Evolutionary conservation across 2,113 vertebrate genomes (phyloP).

Genomic region (Ursus arctos): DNA sequence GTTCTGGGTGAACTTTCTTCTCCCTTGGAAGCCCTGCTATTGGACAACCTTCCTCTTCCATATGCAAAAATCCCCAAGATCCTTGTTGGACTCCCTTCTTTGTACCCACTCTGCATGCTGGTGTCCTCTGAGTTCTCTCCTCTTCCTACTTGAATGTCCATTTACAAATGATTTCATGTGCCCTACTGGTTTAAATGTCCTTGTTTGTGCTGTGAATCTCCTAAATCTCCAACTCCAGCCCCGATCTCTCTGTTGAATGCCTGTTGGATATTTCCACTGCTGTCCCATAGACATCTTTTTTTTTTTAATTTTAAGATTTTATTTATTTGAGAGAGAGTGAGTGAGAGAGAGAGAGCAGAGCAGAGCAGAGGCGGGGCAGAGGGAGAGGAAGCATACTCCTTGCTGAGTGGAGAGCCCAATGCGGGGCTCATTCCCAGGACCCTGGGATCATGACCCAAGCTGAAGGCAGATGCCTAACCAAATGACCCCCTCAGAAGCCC

Average conservation of each 20-base stretch:
- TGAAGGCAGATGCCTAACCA: not conserved
- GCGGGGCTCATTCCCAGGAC: not conserved
- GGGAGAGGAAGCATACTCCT: not conserved
- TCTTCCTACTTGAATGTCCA: not conserved
- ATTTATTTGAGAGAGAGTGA: not conserved
- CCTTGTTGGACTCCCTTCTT: not conserved
- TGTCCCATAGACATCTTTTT: not conserved
- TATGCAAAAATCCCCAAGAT: not conserved
- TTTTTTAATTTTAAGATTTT: not conserved
- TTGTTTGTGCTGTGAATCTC: not conserved
- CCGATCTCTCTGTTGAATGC: not conserved
- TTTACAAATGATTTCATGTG: not conserved
- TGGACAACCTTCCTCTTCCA: not conserved
- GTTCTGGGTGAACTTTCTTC: not conserved
- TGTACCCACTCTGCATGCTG: fast-evolving
- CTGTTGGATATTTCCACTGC: fast-evolving
- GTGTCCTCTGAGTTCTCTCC: not conserved
- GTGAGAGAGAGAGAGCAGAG: not conserved
- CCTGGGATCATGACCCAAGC: not conserved
- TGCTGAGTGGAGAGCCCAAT: not conserved
- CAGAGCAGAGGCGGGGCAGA: not conserved
- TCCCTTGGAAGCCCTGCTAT: too few relatives aligned
- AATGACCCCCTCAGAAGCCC: not conserved
- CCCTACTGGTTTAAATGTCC: not conserved
- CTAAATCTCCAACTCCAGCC: not conserved